Evolutionary conservation across 2,797 vertebrate genomes (phyloP).

Genomic region (Borostomias antarcticus): DNA sequence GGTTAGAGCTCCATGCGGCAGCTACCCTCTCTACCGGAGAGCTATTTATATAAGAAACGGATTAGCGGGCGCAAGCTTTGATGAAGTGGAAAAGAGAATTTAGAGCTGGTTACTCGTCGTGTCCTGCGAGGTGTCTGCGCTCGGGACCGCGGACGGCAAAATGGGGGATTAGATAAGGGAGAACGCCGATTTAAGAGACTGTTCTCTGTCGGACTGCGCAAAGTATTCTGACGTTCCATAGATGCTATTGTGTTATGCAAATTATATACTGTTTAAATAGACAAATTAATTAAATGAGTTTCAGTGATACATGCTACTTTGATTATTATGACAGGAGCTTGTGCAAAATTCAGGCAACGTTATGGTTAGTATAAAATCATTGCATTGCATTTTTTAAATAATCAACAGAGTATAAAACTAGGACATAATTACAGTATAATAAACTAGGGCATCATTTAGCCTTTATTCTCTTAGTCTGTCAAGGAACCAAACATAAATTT

Average conservation of each 20-base stretch:
- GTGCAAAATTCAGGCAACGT: not conserved
- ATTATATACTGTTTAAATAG: too few species aligned
- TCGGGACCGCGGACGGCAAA: not conserved
- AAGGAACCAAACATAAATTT: not conserved
- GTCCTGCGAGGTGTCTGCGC: constrained; percentile 18
- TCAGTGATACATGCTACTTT: not conserved
- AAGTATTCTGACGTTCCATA: not conserved
- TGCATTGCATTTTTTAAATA: not conserved
- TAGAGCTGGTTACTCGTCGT: constrained; percentile 49
- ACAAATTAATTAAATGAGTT: not conserved
- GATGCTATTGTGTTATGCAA: not conserved
- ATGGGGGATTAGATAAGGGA: not conserved
- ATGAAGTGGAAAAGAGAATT: constrained; percentile 76
- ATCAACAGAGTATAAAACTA: not conserved
- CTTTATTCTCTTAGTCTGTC: too few species aligned
- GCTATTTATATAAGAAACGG: constrained; percentile 89
- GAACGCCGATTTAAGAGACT: not conserved
- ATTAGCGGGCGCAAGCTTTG: constrained; percentile 81
- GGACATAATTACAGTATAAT: not conserved
- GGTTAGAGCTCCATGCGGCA: constrained; percentile 81
- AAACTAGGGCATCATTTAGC: not conserved
- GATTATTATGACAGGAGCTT: not conserved
- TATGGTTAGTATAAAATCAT: not conserved
- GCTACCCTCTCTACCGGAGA: constrained; percentile 80
- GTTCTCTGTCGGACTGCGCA: not conserved